Base-by-base conservation (phyloP, 2,113 vertebrate species). In the Chascanopsetta lugubris region DNA sequence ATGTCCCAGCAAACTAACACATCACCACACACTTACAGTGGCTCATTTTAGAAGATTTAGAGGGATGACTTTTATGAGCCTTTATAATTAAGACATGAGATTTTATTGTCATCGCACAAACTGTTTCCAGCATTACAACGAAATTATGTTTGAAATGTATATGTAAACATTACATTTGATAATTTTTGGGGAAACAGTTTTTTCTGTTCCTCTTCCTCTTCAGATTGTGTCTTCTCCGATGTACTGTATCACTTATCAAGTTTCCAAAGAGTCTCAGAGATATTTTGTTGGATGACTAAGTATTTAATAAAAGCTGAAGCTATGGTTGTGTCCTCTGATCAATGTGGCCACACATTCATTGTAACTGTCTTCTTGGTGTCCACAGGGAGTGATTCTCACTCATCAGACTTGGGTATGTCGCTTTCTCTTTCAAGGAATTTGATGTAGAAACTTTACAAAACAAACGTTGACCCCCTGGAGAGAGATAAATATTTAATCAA, bases 401-500 rank as follows among this genome's bases (percentile, higher is more conserved):
- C 94, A 65, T 90, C 94, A 83, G 97, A 98, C 82, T 93, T 95
- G 94, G 96, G 97, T 98, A 95, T 82, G 94, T 69, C 0, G n/a
- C n/a, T n/a, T n/a, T 50, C 27, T 25, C 55, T n/a, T 34, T 21
- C 3, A 15, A 6, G 50, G 18, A 59, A n/a, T 30, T 58, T 54
- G 26, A 13, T 36, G 29, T 11, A 50, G 6, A 59, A 20, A 66
- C 13, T 51, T 47, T 7, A 36, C 4, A 34, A 30, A 26, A 20
- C n/a, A n/a, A n/a, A n/a, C n/a, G n/a, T n/a, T n/a, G 2, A 54
- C 6, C 13, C 27, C 21, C 8, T 20, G 42, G 18, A 22, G 20
- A 53, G 10, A 48, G 1, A 5, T 49, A 8, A 3, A 42, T 51
- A 56, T 10, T 1, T 34, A 26, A 38, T 32, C 15, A 60, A 38